Base-by-base conservation (phyloP, 2,888 invertebrate species). In the Eurois occulta region DNA sequence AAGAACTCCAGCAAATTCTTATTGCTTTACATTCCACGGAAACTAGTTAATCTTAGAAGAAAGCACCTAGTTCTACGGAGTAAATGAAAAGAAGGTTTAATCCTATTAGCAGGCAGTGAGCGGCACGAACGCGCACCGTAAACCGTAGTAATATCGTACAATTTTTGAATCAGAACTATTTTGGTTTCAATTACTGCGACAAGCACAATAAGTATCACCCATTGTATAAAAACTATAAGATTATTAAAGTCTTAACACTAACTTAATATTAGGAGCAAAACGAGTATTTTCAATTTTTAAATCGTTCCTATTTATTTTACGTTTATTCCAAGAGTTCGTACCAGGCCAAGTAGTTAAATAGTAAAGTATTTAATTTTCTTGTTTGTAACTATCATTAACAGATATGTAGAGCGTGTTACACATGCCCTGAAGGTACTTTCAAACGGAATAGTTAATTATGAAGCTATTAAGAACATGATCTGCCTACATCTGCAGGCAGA, bases 21-120 rank as follows among this genome's bases (percentile, higher is more conserved):
- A 76, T 80, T 77, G 58, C 66, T 60, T 82, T 76, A 76, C 18
- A 82, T 82, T 69, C 35, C n/a, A 69, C 64, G 28, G 32, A 66
- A 76, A 60, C 83, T 81, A 81, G 41, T 81, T 81, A 58, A 75
- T 81, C 41, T 58, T 66, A 35, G 28, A 58, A 60, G 24, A 16
- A 21, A n/a, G 24, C 55, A 35, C 10, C 65, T 65, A 48, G 77
- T 69, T 43, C 18, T 18, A 68, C 8, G 28, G 41, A 82, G 8
- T 48, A 55, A 68, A 67, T 62, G 18, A 52, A 67, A 55, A 65
- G 16, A 65, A 41, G 41, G 35, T 64, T 80, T 55, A 66, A 78
- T 81, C 48, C 58, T 74, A 48, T 66, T 52, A 66, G 52, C 35
- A 28, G 13, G 8, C 41, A 28, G 32, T 13, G 18, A 52, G 41